Evolutionary conservation across 2,113 vertebrate genomes (phyloP).

Genomic region (Castor canadensis): DNA sequence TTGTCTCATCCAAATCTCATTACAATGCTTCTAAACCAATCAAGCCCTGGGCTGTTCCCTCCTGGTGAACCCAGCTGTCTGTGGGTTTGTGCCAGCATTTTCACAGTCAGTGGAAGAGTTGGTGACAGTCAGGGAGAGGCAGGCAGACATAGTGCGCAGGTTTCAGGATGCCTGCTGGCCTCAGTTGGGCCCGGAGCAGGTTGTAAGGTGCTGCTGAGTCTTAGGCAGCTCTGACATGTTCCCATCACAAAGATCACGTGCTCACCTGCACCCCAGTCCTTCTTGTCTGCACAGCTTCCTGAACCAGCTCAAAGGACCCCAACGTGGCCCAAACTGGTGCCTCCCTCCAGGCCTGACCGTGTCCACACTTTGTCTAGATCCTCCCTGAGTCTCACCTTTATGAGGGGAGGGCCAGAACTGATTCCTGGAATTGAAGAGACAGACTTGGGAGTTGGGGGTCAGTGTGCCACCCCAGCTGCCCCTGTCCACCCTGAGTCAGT

Average conservation of each 20-base stretch:
- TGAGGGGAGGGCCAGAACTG: rapidly evolving
- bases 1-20: background rate
- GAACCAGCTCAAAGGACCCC: background rate
- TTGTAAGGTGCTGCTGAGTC: background rate
- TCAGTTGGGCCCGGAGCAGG: background rate
- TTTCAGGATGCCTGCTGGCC: background rate
- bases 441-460: background rate
- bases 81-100: background rate
- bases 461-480: background rate
- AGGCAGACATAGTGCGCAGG: background rate
- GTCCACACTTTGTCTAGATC: rapidly evolving
- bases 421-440: background rate
- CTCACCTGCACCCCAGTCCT: background rate
- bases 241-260: rapidly evolving
- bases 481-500: background rate
- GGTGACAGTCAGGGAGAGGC: background rate
- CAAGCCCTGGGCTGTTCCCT: background rate
- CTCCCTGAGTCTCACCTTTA: background rate
- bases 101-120: too few species aligned
- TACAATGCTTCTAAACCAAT: background rate
- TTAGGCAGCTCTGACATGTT: background rate
- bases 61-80: background rate
- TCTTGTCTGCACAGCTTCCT: background rate
- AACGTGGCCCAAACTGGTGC: background rate
- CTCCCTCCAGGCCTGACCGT: rapidly evolving